Conservation (phyloP, 2,113 vertebrate genomes). For the Eurypyga helias region DNA sequence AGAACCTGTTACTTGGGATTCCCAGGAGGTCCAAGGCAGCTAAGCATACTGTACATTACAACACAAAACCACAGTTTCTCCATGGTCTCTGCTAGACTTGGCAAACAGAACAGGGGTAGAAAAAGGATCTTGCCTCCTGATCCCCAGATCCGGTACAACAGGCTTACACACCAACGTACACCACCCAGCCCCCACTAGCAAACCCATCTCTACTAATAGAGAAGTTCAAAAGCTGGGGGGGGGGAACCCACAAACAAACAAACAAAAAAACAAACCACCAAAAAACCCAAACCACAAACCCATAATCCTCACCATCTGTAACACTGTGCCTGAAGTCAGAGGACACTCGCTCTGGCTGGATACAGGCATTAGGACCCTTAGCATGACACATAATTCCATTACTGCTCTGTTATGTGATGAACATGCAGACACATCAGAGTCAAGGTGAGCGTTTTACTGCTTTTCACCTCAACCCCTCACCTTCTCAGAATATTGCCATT, state of each 20-base stretch:
- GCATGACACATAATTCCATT: neutral
- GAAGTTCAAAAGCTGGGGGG: neutral
- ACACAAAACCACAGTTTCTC: neutral
- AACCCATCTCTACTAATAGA: neutral
- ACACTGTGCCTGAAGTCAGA: accelerated
- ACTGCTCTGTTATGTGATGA: neutral
- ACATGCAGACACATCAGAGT: accelerated
- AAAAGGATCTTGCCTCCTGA: neutral
- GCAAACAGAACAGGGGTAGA: neutral
- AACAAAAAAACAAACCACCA: neutral
- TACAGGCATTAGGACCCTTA: neutral
- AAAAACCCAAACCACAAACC: no score
- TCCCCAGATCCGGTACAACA: neutral
- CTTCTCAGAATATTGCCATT: neutral
- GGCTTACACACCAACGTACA: neutral
- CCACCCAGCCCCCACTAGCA: neutral
- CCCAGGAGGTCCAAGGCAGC: neutral
- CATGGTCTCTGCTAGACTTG: neutral
- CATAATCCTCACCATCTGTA: neutral
- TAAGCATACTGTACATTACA: neutral
- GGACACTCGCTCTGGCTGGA: accelerated
- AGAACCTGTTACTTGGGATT: neutral
- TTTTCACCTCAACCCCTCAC: neutral
- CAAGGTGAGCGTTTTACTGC: neutral
- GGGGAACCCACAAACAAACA: no score